Percentiles rank a stretch among this genome's conserved stretches.
Conservation (phyloP, 2,797 vertebrate species). For the Hippocampus kuda region DNA sequence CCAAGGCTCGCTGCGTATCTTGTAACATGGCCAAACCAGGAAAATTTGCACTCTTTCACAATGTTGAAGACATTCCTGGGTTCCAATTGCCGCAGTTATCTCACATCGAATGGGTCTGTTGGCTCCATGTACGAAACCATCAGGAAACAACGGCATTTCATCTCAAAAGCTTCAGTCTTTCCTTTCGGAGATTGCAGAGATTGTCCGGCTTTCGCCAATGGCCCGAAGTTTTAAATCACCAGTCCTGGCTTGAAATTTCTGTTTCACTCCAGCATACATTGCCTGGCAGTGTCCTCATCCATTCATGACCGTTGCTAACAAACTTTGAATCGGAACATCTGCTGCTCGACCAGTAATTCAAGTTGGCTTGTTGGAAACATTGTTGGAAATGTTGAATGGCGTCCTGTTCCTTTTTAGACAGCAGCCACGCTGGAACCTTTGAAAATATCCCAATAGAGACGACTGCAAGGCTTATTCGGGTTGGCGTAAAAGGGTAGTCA, state of each 20-base stretch:
- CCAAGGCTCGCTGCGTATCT: too few species aligned
- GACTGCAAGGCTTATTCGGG: conserved; percentile 68
- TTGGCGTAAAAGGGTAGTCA: conserved; percentile 68
- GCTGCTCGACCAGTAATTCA: conserved; percentile 28
- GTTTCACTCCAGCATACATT: conserved; percentile 22
- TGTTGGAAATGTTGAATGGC: conserved; percentile 16
- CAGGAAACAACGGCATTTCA: too few species aligned
- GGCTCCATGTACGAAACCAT: too few species aligned
- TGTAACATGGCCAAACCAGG: too few species aligned
- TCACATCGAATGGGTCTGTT: too few species aligned
- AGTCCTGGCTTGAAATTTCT: conserved; percentile 6
- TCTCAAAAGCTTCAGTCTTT: too few species aligned
- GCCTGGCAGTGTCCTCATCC: conserved; percentile 27
- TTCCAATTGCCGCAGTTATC: too few species aligned
- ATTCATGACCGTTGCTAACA: conserved; percentile 49
- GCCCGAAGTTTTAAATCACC: background rate
- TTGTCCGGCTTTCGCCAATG: too few species aligned
- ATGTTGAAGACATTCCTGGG: too few species aligned
- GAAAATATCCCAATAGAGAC: conserved; percentile 42
- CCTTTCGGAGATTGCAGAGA: too few species aligned
- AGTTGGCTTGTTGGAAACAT: background rate
- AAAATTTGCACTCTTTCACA: too few species aligned
- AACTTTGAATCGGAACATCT: conserved; percentile 41
- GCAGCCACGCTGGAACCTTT: conserved; percentile 32
- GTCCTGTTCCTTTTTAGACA: conserved; percentile 19